Base-by-base conservation (phyloP, 1,140 invertebrate species). In the Pseudomyrmex gracilis region DNA sequence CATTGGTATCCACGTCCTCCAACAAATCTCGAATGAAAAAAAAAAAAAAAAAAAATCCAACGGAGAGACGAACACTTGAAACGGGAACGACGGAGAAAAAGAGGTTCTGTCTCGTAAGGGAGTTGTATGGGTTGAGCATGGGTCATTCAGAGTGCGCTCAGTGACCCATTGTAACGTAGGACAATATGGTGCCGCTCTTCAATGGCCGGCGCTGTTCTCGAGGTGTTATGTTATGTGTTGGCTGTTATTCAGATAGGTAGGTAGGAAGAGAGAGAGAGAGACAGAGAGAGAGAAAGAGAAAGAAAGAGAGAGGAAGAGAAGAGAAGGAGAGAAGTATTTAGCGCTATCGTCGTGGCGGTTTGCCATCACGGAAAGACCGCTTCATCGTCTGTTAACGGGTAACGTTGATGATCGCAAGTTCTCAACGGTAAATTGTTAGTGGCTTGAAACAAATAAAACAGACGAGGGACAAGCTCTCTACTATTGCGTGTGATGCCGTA, bases 201-300 rank as follows among this genome's bases (percentile, higher is more conserved):
- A 91, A 91, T 90, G 85, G 89, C 86, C 84, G 86, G 85, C 34
- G 34, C 88, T 86, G 87, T 90, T 89, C 84, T 80, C 85, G 87
- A 92, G 92, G 92, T 92, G 91, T 92, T 92, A 90, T 89, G 90
- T 92, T 92, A 89, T 92, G 89, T 88, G 90, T 89, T 87, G 78
- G 80, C 88, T 90, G 87, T 91, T 91, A 92, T 92, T 92, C 88
- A 91, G 86, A 92, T 90, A 85, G 87, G 84, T 90, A 86, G 86
- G 85, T 34, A 13, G 78, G 82, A 8, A 58, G 20, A 7, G 12
- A 13, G 49, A 51, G 13, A 51, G 3, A 10, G 49, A 51, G 49
- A 51, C 0, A 10, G 49, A 51, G 49, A 51, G 12, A 13, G 49
- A 12, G 10, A 49, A 7, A 12, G 82, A 84, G 5, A 57, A n/a